Evolutionary conservation across 2,113 vertebrate genomes (phyloP).

Genomic region (Alethe diademata): DNA sequence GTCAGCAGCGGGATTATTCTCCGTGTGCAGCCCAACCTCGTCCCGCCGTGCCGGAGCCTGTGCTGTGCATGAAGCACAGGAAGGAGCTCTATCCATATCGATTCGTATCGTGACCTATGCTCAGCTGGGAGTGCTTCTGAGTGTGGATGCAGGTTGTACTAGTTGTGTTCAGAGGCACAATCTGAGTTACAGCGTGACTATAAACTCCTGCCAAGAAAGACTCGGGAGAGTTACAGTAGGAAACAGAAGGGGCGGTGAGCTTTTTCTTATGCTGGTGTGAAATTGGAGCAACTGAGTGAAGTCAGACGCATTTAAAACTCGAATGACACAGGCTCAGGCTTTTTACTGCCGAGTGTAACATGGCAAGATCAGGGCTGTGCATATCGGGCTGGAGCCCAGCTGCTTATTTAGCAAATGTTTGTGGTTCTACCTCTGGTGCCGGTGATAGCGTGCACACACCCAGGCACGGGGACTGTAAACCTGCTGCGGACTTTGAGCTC

Average conservation of each 20-base stretch:
- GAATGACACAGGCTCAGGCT: background rate
- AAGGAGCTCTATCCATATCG: background rate
- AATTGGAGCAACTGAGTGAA: background rate
- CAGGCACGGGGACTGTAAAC: slow-evolving; percentile 12
- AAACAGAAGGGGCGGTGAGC: slow-evolving; percentile 18
- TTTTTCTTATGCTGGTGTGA: background rate
- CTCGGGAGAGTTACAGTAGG: slow-evolving; percentile 46
- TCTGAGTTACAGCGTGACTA: background rate
- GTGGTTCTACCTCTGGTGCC: slow-evolving; percentile 2
- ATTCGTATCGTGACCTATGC: background rate
- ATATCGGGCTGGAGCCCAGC: background rate
- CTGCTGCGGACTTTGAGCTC: slow-evolving; percentile 46
- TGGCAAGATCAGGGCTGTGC: background rate
- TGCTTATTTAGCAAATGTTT: slow-evolving; percentile 43
- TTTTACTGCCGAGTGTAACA: background rate
- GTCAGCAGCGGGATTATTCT: background rate
- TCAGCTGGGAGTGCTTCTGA: background rate
- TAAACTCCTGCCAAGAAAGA: slow-evolving; percentile 26
- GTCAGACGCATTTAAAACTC: background rate
- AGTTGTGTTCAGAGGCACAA: background rate
- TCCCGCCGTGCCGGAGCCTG: background rate
- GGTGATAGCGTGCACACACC: slow-evolving; percentile 33
- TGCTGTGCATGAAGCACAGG: background rate
- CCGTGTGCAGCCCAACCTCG: background rate
- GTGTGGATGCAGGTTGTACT: background rate